Evolutionary conservation across 2,888 invertebrate species (phyloP).

Genomic region (Epirrita christyi): DNA sequence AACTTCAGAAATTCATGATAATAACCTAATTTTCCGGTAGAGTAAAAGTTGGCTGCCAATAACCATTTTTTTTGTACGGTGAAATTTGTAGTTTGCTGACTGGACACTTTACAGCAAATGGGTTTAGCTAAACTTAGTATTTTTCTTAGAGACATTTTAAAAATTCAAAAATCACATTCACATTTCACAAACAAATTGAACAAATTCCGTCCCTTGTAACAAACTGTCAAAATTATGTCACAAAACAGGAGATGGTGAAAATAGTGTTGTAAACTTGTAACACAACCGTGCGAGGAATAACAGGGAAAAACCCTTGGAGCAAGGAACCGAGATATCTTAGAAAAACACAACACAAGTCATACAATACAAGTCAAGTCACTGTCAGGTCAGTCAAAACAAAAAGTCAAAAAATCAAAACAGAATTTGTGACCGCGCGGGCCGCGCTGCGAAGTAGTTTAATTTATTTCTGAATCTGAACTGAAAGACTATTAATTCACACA

Average conservation of each 20-base stretch:
- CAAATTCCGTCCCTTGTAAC: constrained; percentile 43
- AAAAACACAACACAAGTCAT: too few species aligned
- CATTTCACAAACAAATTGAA: constrained; percentile 52
- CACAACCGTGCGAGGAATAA: too few species aligned
- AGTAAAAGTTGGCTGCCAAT: constrained; percentile 64
- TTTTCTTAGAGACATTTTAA: constrained; percentile 75
- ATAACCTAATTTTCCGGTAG: constrained; percentile 78
- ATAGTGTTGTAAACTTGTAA: too few species aligned
- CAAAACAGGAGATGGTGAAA: background rate
- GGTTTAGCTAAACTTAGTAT: constrained; percentile 66
- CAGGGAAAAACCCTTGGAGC: too few species aligned
- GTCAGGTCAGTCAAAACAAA: background rate
- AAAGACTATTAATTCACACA: too few species aligned
- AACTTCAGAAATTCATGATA: constrained; percentile 38
- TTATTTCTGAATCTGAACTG: too few species aligned
- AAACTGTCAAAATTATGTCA: constrained; percentile 6
- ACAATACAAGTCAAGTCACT: too few species aligned
- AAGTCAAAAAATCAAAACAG: background rate
- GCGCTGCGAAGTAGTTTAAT: too few species aligned
- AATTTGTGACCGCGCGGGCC: too few species aligned
- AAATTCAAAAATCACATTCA: constrained; percentile 54
- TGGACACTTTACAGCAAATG: constrained; percentile 60
- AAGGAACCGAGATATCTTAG: too few species aligned
- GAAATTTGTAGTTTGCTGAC: constrained; percentile 59
- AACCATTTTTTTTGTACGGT: constrained; percentile 64